These are phyloP conservation scores for Drosophila eugracilis DNA, from an alignment of 1,140 invertebrate species.

Conservation along the genomic window DNA sequence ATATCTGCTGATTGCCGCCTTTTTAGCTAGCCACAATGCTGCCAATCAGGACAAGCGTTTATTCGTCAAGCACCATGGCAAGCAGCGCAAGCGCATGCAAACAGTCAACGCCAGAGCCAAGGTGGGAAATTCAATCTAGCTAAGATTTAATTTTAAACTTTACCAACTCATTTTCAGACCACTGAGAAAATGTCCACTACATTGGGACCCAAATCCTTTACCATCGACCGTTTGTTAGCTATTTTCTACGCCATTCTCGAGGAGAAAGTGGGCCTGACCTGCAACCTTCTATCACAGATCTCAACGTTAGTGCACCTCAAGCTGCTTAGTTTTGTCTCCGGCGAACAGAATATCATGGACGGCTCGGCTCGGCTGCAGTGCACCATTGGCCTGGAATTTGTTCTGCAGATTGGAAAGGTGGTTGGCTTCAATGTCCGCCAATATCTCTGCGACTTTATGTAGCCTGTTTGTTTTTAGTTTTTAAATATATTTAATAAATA, in stretches of 20 bases:
- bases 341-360: conserved; percentile 88
- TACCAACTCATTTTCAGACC: conserved; percentile 66
- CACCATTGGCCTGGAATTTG: conserved; percentile 90
- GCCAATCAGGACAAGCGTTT: conserved; percentile 93
- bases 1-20: conserved; percentile 94
- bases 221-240: conserved; percentile 92
- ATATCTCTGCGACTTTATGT: conserved; percentile 90
- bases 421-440: conserved; percentile 90
- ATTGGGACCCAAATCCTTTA: conserved; percentile 92
- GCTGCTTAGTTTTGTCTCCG: conserved; percentile 87
- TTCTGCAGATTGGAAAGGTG: conserved; percentile 88
- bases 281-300: conserved; percentile 92
- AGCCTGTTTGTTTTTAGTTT: conserved; percentile 34
- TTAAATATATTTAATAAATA: conserved; percentile 83
- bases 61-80: conserved; percentile 91
- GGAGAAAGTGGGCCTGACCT: conserved; percentile 93
- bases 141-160: neutral
- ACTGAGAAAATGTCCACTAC: conserved; percentile 85
- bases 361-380: conserved; percentile 90
- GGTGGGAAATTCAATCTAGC: conserved; percentile 19
- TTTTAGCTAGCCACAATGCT: conserved; percentile 95
- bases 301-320: conserved; percentile 90
- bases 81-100: conserved; percentile 87
- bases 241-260: conserved; percentile 97
- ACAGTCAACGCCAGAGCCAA: conserved; percentile 87